Evolutionary conservation across 2,797 vertebrate species (phyloP).

Genomic region (Ptychobarbus kaznakovi): DNA sequence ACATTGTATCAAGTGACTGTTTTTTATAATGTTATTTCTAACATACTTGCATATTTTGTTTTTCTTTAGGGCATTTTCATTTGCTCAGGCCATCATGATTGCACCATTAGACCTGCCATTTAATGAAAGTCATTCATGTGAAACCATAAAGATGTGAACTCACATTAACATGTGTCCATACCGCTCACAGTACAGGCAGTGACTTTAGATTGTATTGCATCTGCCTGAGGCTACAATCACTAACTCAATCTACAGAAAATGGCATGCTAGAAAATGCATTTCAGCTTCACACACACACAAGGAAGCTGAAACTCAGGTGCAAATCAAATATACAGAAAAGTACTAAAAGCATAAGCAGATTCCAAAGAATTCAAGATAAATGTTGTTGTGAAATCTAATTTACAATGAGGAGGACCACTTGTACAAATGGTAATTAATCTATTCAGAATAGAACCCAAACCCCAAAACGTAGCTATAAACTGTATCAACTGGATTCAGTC

Average conservation of each 20-base stretch:
- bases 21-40: constrained; percentile 16
- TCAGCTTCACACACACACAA: neutral
- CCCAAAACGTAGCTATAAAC: neutral
- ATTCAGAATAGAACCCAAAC: neutral
- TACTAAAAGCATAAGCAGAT: neutral
- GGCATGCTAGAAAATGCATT: constrained; percentile 25
- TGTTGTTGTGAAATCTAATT: neutral
- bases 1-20: neutral
- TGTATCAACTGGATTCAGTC: neutral
- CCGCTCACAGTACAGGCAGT: constrained; percentile 32
- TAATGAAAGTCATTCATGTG: constrained; percentile 35
- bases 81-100: constrained; percentile 8
- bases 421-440: neutral
- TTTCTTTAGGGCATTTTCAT: constrained; percentile 40
- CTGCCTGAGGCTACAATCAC: constrained; percentile 34
- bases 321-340: neutral
- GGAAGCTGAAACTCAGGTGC: neutral
- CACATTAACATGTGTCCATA: constrained; percentile 23
- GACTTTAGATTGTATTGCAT: constrained; percentile 42
- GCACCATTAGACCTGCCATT: constrained; percentile 36
- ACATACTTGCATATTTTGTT: constrained; percentile 10
- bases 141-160: constrained; percentile 22
- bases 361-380: neutral
- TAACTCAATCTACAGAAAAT: constrained; percentile 22
- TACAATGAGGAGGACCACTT: neutral